phyloP scores from a whole-genome alignment of 64 coral and sea anemone species.

The Dendronephthya gigantea region DNA sequence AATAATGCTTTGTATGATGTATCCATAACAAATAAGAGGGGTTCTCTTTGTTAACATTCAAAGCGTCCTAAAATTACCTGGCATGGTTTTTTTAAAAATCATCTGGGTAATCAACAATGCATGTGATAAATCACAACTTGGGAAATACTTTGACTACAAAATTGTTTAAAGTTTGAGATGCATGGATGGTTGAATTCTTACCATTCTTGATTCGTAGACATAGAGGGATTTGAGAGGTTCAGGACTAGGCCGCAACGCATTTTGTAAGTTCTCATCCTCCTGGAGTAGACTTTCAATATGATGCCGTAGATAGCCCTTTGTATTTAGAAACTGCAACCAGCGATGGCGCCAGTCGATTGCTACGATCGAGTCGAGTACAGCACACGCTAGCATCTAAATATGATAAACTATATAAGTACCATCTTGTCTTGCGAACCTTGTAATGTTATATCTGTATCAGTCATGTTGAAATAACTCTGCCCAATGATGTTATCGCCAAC shows the following conservation, averaged over 20 bases:
- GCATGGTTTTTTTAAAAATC: too few relatives aligned
- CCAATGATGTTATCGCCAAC: too few relatives aligned
- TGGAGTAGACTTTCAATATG: conserved; percentile 63
- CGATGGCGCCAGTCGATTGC: conserved; percentile 88
- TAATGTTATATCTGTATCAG: too few relatives aligned
- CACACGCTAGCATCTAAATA: conserved; percentile 85
- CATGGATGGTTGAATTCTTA: background rate
- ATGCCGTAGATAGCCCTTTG: conserved; percentile 73
- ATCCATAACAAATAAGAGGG: too few relatives aligned
- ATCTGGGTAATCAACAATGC: too few relatives aligned
- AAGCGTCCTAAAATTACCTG: too few relatives aligned
- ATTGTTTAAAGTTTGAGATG: too few relatives aligned
- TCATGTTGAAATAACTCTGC: too few relatives aligned
- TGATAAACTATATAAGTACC: background rate
- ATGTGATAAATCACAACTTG: too few relatives aligned
- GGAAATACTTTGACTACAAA: too few relatives aligned
- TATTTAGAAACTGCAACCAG: conserved; percentile 74
- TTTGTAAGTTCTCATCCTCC: conserved; percentile 57
- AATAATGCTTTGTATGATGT: too few relatives aligned
- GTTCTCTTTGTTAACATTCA: too few relatives aligned
- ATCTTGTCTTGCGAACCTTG: background rate
- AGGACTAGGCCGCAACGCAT: background rate
- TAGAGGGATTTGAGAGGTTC: conserved; percentile 42
- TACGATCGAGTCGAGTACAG: conserved; percentile 72
- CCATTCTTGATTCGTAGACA: conserved; percentile 97